Evolutionary conservation across 1,140 invertebrate species (phyloP), one percentile per base, ranked within the genome.

Genomic region (Drosophila tristis): DNA sequence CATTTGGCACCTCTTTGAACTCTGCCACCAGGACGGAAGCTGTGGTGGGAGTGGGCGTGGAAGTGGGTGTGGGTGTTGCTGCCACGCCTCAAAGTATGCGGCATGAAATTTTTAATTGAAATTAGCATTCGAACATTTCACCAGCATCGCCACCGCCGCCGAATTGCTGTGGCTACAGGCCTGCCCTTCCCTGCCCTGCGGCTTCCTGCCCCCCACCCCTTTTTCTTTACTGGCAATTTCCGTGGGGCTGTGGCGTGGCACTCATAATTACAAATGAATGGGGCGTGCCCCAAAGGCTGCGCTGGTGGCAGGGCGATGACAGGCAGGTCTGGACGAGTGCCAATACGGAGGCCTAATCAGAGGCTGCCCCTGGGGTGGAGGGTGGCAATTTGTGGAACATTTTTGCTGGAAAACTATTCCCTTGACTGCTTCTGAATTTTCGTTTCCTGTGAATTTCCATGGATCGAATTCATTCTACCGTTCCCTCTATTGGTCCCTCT

Each of bases 71-170:
- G 42, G 26, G 7, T 51, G 47, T 16, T 48, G 43, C 11, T 1
- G 44, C 20, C n/a, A 31, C 23, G 50, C 65, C 65, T 43, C 31
- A 31, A 44, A 16, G 74, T 39, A 58, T 48, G 66, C 35, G 31
- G 11, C 35, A 5, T 20, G 44, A 66, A 55, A 76, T 82, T 82
- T 80, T 84, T 84, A 84, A 85, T 84, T 84, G 81, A 85, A 84
- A 84, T 84, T 84, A 80, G 80, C 80, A 80, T 85, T 60, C 50
- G 51, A 79, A 80, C 76, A 85, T 76, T 55, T 31, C 53, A 35
- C 35, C 44, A 70, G 50, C 20, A 20, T 61, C 60, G 78, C 60
- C 53, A 56, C 29, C 59, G 9, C 56, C 61, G 42, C 71, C 9
- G 57, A 80, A 77, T 78, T 60, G 45, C 11, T 42, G 63, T 26